Conservation (phyloP, 2,113 vertebrate genomes). For the Tautogolabrus adspersus region DNA sequence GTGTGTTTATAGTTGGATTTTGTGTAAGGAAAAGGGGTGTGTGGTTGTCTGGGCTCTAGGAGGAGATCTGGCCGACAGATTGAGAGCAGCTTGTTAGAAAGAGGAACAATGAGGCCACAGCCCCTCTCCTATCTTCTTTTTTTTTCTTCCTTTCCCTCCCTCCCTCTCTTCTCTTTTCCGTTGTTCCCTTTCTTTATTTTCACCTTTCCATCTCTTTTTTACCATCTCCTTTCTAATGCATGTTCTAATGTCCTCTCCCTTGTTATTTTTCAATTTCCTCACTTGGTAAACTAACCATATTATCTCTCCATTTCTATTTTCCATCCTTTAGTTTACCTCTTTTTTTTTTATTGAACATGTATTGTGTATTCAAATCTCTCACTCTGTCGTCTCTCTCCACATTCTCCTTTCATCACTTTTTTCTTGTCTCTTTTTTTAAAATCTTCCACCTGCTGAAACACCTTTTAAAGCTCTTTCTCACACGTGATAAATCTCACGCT, state of each 20-base stretch:
- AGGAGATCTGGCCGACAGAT: conserved; percentile 81
- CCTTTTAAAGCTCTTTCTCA: neutral
- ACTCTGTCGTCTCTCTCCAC: neutral
- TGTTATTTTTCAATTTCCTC: conserved; percentile 12
- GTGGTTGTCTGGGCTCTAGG: conserved; percentile 57
- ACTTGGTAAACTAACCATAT: conserved; percentile 9
- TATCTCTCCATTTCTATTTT: conserved; percentile 23
- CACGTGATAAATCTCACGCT: neutral
- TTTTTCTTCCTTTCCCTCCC: conserved; percentile 19
- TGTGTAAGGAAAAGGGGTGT: conserved; percentile 10
- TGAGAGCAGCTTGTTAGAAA: conserved; percentile 84
- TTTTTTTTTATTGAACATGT: conserved; percentile 17
- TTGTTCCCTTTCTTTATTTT: neutral
- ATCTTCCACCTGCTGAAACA: conserved; percentile 33
- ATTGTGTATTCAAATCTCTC: conserved; percentile 2
- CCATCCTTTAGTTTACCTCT: neutral
- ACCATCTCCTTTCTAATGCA: neutral
- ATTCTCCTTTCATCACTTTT: neutral
- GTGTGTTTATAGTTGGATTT: conserved; percentile 32
- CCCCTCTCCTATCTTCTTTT: conserved; percentile 58
- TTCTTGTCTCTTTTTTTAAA: conserved; percentile 10
- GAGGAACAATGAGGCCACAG: conserved; percentile 80
- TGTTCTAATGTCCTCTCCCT: neutral
- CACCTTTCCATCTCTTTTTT: conserved; percentile 6
- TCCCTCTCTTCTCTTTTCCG: neutral